phyloP scores from a whole-genome alignment of 2,888 invertebrate species.

The Temnothorax ravouxi region DNA sequence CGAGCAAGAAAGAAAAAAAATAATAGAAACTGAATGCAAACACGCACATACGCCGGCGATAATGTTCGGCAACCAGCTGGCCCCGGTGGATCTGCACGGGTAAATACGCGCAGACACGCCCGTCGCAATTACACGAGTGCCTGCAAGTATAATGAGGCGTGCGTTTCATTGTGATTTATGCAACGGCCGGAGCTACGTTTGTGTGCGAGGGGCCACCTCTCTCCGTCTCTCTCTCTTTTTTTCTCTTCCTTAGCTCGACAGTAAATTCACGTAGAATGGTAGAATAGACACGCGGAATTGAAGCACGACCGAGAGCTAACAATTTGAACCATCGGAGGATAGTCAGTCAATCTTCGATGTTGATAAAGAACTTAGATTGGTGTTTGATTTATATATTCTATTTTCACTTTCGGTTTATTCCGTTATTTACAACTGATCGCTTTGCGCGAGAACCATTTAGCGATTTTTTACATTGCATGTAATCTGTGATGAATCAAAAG shows the following conservation, averaged over 20 bases:
- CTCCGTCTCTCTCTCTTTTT: not conserved
- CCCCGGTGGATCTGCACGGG: slow-evolving; percentile 65
- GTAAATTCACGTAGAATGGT: slow-evolving; percentile 48
- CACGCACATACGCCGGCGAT: slow-evolving; percentile 44
- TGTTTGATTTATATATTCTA: not conserved
- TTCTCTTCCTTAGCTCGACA: not conserved
- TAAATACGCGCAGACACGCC: slow-evolving; percentile 78
- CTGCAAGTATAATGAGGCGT: slow-evolving; percentile 78
- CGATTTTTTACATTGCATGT: not conserved
- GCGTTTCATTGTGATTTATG: slow-evolving; percentile 83
- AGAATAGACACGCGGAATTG: slow-evolving; percentile 22
- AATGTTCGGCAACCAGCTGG: slow-evolving; percentile 59
- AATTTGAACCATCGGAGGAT: not conserved
- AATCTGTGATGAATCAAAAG: not conserved
- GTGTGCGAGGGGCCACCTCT: slow-evolving; percentile 50
- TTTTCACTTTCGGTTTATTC: not conserved
- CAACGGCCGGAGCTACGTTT: slow-evolving; percentile 52
- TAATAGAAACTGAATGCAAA: slow-evolving; percentile 35
- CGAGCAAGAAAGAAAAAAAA: not conserved
- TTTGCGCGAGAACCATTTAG: not conserved
- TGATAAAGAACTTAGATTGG: not conserved
- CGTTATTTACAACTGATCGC: not conserved
- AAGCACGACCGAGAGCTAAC: slow-evolving; percentile 5
- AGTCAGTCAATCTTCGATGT: not conserved
- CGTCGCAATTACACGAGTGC: slow-evolving; percentile 82